Base-by-base conservation (phyloP, 1,140 invertebrate genomes). In the Lasioglossum albipes region DNA sequence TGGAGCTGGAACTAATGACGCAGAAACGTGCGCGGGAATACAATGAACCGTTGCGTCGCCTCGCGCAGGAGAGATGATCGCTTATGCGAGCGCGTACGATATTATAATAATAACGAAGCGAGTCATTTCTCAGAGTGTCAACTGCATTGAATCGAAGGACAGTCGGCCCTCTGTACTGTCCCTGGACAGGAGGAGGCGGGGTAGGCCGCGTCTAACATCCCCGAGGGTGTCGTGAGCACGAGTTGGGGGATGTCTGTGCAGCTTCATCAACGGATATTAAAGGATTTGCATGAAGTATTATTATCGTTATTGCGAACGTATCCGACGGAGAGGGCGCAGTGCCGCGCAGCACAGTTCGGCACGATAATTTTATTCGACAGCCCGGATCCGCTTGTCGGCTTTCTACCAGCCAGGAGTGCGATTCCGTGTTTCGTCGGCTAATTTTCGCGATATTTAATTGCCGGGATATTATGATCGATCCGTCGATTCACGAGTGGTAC, bases 271-370 rank as follows among this genome's bases (percentile, higher is more conserved):
- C 90, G 89, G 88, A 92, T 92, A 93, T 93, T 93, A 93, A 93
- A 92, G 91, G 91, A 93, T 93, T 93, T 93, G 92, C 92, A 93
- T 92, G 88, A 91, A 91, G 92, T 91, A 93, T 92, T 91, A 91
- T 91, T 89, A 90, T 91, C 91, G 83, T 89, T 90, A 90, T 90
- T 90, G 89, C 85, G 83, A 90, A 87, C 90, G 80, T 84, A 82
- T 70, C 83, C 57, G 74, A 65, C 54, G 66, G 68, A 75, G 67
- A 74, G 71, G 75, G 64, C 74, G 84, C 78, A 36, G 36, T 5
- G 5, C 67, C 42, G 64, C 73, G 10, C 45, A 10, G 36, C 3
- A 4, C 45, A 2, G 10, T 10, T 49, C 66, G 76, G 62, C 83
- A 75, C 84, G 84, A 84, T 87, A 86, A 86, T 87, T 86, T 87